Percentiles rank a stretch among this genome's conserved stretches.
phyloP scores from a whole-genome alignment of 2,113 vertebrate species.

The Xiphophorus hellerii region DNA sequence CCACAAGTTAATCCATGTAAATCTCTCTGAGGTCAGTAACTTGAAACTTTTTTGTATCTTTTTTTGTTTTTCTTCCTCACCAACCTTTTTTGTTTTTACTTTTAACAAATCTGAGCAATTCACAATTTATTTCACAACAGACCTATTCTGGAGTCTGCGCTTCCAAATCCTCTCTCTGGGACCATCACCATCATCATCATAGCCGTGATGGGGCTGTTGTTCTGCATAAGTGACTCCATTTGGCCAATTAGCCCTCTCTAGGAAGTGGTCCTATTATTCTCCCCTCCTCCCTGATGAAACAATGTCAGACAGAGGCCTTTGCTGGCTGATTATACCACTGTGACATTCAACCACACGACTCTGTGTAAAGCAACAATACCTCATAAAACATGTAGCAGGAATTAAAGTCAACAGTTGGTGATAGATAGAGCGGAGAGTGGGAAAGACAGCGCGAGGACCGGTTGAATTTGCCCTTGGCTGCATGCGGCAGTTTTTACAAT shows the following conservation, averaged over 20 bases:
- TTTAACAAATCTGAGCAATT: background rate
- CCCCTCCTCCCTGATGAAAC: slow-evolving; percentile 52
- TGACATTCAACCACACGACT: slow-evolving; percentile 76
- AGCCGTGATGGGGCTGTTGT: slow-evolving; percentile 63
- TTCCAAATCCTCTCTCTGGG: slow-evolving; percentile 28
- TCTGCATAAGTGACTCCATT: slow-evolving; percentile 73
- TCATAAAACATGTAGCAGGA: slow-evolving; percentile 73
- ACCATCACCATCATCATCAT: slow-evolving; percentile 58
- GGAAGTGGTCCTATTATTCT: slow-evolving; percentile 62
- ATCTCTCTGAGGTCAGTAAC: slow-evolving; percentile 11
- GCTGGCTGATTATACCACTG: slow-evolving; percentile 71
- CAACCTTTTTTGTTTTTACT: background rate
- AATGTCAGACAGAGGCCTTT: slow-evolving; percentile 69
- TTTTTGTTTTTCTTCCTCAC: background rate
- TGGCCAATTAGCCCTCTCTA: slow-evolving; percentile 68
- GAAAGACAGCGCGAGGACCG: slow-evolving; percentile 22
- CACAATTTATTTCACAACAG: background rate
- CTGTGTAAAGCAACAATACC: slow-evolving; percentile 61
- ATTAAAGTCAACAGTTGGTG: slow-evolving; percentile 60
- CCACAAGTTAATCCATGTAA: background rate
- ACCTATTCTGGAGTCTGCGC: slow-evolving; percentile 27
- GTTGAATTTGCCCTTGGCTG: slow-evolving; percentile 74
- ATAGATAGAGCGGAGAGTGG: slow-evolving; percentile 46
- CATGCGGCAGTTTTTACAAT: slow-evolving; percentile 75
- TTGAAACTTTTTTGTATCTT: slow-evolving; percentile 15